Percentiles rank a stretch among this genome's conserved stretches.
Conservation (phyloP, 2,888 invertebrate genomes). For the Eristalinus aeneus region DNA sequence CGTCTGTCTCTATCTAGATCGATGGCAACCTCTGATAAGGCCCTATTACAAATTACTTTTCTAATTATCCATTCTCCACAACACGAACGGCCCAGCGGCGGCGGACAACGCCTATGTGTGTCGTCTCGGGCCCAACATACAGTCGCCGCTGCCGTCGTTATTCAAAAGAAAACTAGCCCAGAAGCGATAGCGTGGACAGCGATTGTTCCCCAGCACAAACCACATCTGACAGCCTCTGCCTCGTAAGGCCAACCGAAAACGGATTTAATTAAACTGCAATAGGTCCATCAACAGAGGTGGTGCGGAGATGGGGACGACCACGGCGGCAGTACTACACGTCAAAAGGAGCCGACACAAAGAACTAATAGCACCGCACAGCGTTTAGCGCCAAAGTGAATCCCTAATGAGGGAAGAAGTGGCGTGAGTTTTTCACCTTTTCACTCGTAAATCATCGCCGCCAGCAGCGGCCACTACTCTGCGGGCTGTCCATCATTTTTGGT, state of each 20-base stretch:
- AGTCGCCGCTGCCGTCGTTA: conserved; percentile 18
- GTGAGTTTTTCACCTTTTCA: conserved; percentile 12
- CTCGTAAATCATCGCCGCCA: conserved; percentile 52
- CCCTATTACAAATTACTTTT: conserved; percentile 70
- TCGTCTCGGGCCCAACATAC: background rate
- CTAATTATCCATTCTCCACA: conserved; percentile 64
- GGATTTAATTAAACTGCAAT: conserved; percentile 32
- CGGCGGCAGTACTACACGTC: too few relatives aligned
- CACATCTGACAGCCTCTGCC: background rate
- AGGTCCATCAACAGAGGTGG: background rate
- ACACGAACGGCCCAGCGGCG: conserved; percentile 57
- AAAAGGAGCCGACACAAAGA: conserved; percentile 1
- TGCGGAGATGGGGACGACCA: too few relatives aligned
- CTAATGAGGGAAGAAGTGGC: conserved; percentile 55
- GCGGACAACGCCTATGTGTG: conserved; percentile 55
- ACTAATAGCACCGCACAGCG: conserved; percentile 4
- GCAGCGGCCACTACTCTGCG: conserved; percentile 19
- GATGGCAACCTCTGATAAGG: conserved; percentile 63
- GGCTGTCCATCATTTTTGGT: conserved; percentile 35
- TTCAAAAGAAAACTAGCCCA: conserved; percentile 36
- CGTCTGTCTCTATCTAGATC: conserved; percentile 51
- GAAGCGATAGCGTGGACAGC: conserved; percentile 23
- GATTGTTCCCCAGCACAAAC: background rate
- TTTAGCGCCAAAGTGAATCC: conserved; percentile 63
- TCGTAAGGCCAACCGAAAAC: conserved; percentile 11